Conservation (phyloP, 2,113 vertebrate species). For the Chamaetylas fuelleborni region DNA sequence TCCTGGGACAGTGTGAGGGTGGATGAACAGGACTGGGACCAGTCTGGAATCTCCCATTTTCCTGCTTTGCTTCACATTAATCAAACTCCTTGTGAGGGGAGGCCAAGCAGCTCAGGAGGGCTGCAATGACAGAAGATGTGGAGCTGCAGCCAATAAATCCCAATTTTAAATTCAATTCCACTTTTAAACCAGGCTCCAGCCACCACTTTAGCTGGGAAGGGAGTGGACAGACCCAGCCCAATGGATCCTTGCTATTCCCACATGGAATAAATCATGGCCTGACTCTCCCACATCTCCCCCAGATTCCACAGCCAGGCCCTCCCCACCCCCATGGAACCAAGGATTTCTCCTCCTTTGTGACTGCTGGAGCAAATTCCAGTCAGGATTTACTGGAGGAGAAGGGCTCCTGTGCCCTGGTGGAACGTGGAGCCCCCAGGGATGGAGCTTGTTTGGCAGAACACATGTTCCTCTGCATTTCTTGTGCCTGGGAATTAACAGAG, state of each 20-base stretch:
- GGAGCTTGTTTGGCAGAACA: neutral
- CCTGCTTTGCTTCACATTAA: neutral
- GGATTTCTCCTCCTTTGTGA: rapidly evolving
- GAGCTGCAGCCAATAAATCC: neutral
- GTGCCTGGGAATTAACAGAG: neutral
- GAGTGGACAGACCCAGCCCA: neutral
- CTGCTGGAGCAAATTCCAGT: neutral
- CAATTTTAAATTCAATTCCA: neutral
- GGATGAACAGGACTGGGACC: neutral
- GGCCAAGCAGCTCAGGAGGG: neutral
- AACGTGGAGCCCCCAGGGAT: neutral
- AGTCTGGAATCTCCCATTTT: neutral
- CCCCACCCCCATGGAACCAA: rapidly evolving
- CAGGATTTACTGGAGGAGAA: neutral
- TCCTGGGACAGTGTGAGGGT: neutral
- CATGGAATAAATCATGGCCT: rapidly evolving
- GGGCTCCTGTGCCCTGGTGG: neutral
- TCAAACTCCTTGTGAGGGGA: neutral
- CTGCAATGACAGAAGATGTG: rapidly evolving
- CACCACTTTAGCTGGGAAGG: neutral
- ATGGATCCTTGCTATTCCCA: no score
- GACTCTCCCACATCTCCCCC: neutral
- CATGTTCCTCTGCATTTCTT: neutral
- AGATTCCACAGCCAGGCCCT: neutral
- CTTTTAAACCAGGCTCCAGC: neutral